Conservation (phyloP, 2,113 vertebrate genomes). For the Rousettus leschenaultii region DNA sequence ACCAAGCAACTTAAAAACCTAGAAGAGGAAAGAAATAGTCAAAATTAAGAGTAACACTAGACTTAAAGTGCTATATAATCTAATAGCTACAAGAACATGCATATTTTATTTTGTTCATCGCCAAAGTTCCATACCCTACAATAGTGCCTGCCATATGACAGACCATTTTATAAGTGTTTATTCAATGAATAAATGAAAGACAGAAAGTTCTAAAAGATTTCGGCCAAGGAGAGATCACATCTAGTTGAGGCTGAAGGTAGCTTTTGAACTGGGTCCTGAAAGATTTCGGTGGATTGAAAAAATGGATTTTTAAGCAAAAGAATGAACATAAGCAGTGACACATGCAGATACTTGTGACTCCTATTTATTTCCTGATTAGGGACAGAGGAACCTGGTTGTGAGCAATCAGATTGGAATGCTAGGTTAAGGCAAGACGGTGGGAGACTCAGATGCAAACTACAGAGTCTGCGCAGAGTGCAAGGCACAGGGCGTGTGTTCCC, state of each 20-base stretch:
- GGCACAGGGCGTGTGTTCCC: background rate
- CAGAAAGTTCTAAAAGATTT: background rate
- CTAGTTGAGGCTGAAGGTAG: background rate
- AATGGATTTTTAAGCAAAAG: background rate
- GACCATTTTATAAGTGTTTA: background rate
- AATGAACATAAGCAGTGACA: background rate
- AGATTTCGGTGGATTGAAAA: background rate
- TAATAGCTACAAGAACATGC: background rate
- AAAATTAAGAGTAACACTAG: background rate
- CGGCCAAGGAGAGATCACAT: background rate
- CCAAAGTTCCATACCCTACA: background rate
- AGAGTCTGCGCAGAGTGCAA: background rate
- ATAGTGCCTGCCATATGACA: background rate
- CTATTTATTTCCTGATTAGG: background rate
- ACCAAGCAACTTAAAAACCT: background rate
- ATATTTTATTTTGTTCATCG: background rate
- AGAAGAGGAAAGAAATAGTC: background rate
- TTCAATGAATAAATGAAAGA: background rate
- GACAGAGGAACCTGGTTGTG: background rate
- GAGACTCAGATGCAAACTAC: background rate
- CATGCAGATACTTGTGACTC: background rate
- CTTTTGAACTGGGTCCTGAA: background rate
- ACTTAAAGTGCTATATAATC: background rate
- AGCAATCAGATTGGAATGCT: background rate
- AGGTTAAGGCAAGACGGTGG: rapidly evolving